Base-by-base conservation (phyloP, 2,797 vertebrate species). In the Lagorchestes hirsutus region DNA sequence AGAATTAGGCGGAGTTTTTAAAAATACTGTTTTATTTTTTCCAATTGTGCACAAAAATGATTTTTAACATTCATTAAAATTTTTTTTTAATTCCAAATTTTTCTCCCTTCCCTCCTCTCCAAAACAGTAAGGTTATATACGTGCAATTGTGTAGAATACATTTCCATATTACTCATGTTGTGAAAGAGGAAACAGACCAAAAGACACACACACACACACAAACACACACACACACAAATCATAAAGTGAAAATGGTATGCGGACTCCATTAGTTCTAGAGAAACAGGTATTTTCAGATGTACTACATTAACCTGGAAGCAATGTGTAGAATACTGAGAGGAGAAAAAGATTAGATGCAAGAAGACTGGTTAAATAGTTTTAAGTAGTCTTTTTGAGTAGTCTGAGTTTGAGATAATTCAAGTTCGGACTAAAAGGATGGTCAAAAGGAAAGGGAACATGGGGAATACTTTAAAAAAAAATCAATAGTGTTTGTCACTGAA, bases 391-490 rank as follows among this genome's bases (percentile, higher is more conserved):
- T 87, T 82, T 50, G 40, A 87, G 24, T 87, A 22, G n/a, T 46
- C 18, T 46, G 6, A 40, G 62, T 46, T 46, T 82, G n/a, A 82
- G 8, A 22, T 82, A 24, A 82, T 82, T 82, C 10, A 6, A 18
- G 5, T 24, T 87, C 74, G 28, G 10, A 87, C 74, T 24, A 87
- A 87, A 87, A 87, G 11, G 24, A 50, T 50, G 74, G 24, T 46
- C 40, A 87, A 46, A 87, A 50, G 74, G 24, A 46, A 82, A 82
- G 22, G 74, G 3, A 50, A 87, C 50, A 87, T 50, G 22, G 13
- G 24, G 50, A 92, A 92, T 95, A 56, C 46, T 24, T 59, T 93
- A 50, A 90, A 92, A 92, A 96, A 93, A 94, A 29, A 3, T 93
- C 82, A 90, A 94, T 10, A 74, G 54, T 90, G 57, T 67, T 90